Evolutionary conservation across 2,113 vertebrate genomes (phyloP).

Genomic region (Melanerpes aurifrons): DNA sequence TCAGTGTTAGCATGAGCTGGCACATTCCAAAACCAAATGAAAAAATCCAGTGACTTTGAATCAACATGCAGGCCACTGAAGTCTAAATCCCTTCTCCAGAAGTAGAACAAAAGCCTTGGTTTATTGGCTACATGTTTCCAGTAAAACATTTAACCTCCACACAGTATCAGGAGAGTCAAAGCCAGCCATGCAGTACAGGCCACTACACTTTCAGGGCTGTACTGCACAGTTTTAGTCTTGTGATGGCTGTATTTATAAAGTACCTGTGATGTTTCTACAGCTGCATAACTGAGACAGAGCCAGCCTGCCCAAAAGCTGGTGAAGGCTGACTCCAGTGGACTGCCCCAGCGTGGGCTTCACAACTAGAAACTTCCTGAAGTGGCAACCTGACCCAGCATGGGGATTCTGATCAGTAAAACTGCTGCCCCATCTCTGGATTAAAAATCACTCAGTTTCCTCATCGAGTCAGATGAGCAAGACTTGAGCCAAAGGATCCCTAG

Average conservation of each 20-base stretch:
- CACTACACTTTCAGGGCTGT: not conserved
- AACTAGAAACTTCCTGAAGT: not conserved
- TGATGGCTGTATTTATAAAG: not conserved
- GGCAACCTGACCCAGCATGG: not conserved
- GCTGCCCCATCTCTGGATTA: not conserved
- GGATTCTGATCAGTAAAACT: not conserved
- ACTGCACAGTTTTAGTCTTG: too few species aligned
- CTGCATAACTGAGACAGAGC: not conserved
- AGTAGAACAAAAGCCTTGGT: not conserved
- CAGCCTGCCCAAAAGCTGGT: not conserved
- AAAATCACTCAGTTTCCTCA: not conserved
- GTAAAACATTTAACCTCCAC: not conserved
- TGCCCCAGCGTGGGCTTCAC: not conserved
- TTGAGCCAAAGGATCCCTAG: not conserved
- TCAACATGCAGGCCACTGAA: not conserved
- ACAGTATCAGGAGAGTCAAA: not conserved
- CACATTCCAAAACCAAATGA: not conserved
- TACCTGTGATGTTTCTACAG: not conserved
- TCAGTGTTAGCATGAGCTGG: not conserved
- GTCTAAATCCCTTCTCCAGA: not conserved
- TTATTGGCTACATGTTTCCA: not conserved
- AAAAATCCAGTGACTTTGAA: not conserved
- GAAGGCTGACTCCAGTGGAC: fast-evolving
- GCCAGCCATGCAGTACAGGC: too few species aligned
- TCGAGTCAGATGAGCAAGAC: not conserved